Base-by-base conservation (phyloP, 1,140 invertebrate genomes). In the Drosophila navojoa region DNA sequence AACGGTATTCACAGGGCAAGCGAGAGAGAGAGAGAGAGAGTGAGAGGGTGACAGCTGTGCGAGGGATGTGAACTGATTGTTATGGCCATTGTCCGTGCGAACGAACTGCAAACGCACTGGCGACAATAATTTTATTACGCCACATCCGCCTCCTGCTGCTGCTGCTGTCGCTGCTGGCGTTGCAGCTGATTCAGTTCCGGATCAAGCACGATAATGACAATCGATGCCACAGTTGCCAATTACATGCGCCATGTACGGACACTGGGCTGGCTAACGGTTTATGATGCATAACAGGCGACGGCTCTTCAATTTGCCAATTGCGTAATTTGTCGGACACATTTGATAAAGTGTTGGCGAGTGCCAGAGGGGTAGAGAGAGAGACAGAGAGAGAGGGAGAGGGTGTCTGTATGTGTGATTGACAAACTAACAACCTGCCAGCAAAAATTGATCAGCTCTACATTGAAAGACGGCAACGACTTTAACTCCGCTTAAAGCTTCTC, bases 161-260 rank as follows among this genome's bases (percentile, higher is more conserved):
- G 42, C 55, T 44, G 19, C 19, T 22, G 19, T 29, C 6, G 27
- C 27, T 6, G 27, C 5, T 29, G 27, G 5, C 27, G 27, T 29
- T 55, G 22, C 47, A 50, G 27, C 38, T 15, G 42, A 50, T 57
- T 29, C 47, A 22, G 35, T 44, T 47, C n/a, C 58, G 53, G 52
- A 55, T 70, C 58, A 29, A 49, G 11, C 52, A 50, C 42, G 42
- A 66, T 66, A 66, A 66, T 64, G 60, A 50, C 59, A 54, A 62
- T 54, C 50, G 53, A 62, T 19, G 60, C 40, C 47, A 69, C 10
- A 59, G 75, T 38, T 62, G 67, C 19, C 58, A 54, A 70, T 70
- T 70, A 62, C 57, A 69, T 15, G n/a, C 50, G 11, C 6, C 47
- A 35, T 63, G 5, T 5, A 3, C 27, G 15, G 15, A 13, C 47